Conservation (phyloP, 2,113 vertebrate genomes). For the Sminthopsis crassicaudata region DNA sequence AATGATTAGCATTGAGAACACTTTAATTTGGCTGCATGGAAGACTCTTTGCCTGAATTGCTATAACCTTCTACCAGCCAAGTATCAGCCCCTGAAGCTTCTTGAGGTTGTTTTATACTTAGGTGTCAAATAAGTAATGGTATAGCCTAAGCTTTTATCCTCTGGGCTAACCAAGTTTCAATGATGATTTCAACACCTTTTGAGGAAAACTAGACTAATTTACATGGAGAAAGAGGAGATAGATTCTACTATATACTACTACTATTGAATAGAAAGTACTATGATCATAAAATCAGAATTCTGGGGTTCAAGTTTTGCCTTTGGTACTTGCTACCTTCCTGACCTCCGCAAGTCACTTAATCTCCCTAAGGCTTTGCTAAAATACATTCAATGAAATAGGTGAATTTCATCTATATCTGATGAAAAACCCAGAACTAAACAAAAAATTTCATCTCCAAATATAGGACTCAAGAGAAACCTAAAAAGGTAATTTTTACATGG, state of each 20-base stretch:
- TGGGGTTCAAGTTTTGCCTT: not conserved
- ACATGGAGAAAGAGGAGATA: not conserved
- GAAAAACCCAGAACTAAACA: no score
- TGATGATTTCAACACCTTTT: not conserved
- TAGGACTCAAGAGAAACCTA: no score
- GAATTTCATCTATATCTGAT: no score
- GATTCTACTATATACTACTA: not conserved
- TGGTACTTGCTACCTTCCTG: not conserved
- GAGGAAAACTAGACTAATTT: not conserved
- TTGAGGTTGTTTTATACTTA: not conserved
- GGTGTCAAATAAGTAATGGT: not conserved
- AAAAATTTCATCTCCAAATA: no score
- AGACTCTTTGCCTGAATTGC: not conserved
- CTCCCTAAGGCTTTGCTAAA: not conserved
- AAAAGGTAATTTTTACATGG: no score
- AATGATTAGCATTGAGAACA: not conserved
- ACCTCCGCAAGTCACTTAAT: not conserved
- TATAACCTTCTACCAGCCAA: not conserved
- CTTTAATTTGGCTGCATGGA: not conserved
- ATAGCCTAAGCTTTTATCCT: not conserved
- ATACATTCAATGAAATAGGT: no score
- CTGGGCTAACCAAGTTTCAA: not conserved
- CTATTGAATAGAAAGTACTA: not conserved
- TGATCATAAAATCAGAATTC: not conserved
- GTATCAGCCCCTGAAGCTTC: not conserved